Evolutionary conservation across 2,888 invertebrate genomes (phyloP).

Genomic region (Liopterus haemorrhoidalis): DNA sequence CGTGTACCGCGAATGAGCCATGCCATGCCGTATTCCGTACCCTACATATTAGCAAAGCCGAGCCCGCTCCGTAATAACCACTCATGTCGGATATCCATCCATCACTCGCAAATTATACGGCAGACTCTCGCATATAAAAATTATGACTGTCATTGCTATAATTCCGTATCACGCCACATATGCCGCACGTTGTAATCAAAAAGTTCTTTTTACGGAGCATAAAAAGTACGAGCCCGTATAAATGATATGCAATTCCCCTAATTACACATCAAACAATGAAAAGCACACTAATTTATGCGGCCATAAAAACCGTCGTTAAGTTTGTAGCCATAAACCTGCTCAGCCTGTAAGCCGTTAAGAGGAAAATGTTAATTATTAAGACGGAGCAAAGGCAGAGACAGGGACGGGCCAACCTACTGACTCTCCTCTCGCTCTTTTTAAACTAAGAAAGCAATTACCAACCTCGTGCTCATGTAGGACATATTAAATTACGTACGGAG

Average conservation of each 20-base stretch:
- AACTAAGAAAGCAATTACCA: too few relatives aligned
- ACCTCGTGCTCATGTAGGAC: too few relatives aligned
- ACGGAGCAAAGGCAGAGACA: background rate
- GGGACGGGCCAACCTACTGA: too few relatives aligned
- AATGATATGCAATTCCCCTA: conserved; percentile 42
- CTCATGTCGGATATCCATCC: conserved; percentile 43
- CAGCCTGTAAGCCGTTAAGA: conserved; percentile 2
- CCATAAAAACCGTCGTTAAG: conserved; percentile 38
- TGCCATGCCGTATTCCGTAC: too few relatives aligned
- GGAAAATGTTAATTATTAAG: conserved; percentile 13
- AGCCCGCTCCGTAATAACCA: conserved; percentile 38
- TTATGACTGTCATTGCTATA: conserved; percentile 45
- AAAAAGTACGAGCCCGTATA: conserved; percentile 30
- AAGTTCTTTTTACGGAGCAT: conserved; percentile 15
- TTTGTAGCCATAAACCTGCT: conserved; percentile 13
- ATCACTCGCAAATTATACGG: conserved; percentile 44
- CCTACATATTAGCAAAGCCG: conserved; percentile 37
- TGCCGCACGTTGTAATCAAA: conserved; percentile 24
- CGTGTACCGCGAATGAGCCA: too few relatives aligned
- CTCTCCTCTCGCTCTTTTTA: too few relatives aligned
- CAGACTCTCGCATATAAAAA: conserved; percentile 43
- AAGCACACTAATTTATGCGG: conserved; percentile 38
- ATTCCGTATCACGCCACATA: conserved; percentile 40
- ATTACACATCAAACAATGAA: conserved; percentile 39
- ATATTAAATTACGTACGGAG: too few relatives aligned